These are phyloP conservation scores for Xyliphius kryptos DNA, from an alignment of 2,113 vertebrate species.

Conservation along the genomic window DNA sequence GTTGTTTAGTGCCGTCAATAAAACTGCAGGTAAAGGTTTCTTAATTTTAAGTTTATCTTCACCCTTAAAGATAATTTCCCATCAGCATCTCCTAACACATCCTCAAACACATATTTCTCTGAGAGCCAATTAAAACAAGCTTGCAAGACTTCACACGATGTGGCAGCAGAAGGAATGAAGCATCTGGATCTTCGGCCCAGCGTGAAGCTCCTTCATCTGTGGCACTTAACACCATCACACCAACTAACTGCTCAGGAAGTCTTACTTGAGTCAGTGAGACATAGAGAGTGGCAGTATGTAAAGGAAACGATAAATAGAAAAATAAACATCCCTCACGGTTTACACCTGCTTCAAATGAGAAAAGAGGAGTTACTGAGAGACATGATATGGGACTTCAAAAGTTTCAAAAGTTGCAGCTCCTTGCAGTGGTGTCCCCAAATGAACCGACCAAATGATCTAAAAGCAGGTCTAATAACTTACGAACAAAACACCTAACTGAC, in stretches of 20 bases:
- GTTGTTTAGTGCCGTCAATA: background rate
- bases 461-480: no score
- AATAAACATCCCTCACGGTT: background rate
- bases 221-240: conserved; percentile 25
- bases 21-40: conserved; percentile 1
- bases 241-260: conserved; percentile 24
- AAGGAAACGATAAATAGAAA: background rate
- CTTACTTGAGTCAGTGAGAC: conserved; percentile 10
- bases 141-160: conserved; percentile 35
- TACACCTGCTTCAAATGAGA: conserved; percentile 11
- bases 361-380: background rate
- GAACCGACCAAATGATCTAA: no score
- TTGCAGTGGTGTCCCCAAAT: no score
- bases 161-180: conserved; percentile 23
- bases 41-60: background rate
- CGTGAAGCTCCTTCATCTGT: background rate
- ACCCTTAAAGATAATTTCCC: conserved; percentile 8
- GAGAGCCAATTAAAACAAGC: conserved; percentile 39
- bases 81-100: conserved; percentile 28
- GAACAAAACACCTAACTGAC: no score
- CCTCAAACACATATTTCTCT: conserved; percentile 23
- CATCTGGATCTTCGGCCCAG: conserved; percentile 17
- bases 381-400: no score
- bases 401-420: no score
- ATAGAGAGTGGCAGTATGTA: background rate